Evolutionary conservation across 2,888 invertebrate genomes (phyloP), one percentile per base, ranked within the genome.

Genomic region (Trissolcus brochymenae): DNA sequence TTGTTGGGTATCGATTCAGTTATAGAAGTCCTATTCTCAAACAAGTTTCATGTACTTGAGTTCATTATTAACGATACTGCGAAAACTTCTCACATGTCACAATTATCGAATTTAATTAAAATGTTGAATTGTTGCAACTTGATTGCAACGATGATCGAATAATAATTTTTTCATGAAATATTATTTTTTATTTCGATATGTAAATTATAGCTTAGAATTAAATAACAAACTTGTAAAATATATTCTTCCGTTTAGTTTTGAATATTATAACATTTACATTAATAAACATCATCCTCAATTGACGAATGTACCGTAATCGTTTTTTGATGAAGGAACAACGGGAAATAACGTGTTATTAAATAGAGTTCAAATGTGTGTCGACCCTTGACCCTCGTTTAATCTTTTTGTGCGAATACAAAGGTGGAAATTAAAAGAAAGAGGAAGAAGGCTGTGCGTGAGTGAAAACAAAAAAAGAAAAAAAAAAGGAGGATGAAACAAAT

Each of bases 271-370:
- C 35, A 35, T 35, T 40, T 50, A 16, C 62, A 70, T 76, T 70
- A 76, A 76, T 70, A 70, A 50, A 65, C 50, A 76, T 76, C 65
- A 65, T 54, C 55, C 51, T 51, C 60, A 60, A 76, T 71, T 71
- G 76, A 76, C 66, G 53, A 76, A 66, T 61, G 49, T 62, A 71
- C 56, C 76, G 66, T 71, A 76, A 76, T 76, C 71, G 76, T 71
- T 66, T 76, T 76, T 71, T 76, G 72, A 76, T 72, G 76, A 76
- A 70, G 46, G 56, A 71, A 76, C 65, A 76, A 71, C 70, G 65
- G 70, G 64, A 70, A 71, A 53, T 62, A 67, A 67, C 66, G 62
- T 76, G 67, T 76, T 62, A 76, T 76, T 76, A 72, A 76, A 72
- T 67, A 67, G 67, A 71, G 71, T 71, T 62, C 62, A 71, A 76